Evolutionary conservation across 2,113 vertebrate species (phyloP).

Genomic region (Myrmecophaga tridactyla): DNA sequence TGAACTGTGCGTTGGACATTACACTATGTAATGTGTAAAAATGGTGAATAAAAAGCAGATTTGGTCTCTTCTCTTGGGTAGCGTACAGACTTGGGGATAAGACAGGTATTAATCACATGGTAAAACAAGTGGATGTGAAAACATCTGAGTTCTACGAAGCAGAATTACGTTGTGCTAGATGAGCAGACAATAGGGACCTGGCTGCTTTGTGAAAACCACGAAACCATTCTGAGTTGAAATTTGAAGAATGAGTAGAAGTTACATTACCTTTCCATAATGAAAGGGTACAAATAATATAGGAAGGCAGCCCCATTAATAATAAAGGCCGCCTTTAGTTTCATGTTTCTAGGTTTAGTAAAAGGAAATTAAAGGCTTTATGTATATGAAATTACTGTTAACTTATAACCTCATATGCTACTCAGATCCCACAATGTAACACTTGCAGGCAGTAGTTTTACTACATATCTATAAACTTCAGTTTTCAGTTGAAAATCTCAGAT

Average conservation of each 20-base stretch:
- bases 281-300: neutral
- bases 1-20: neutral
- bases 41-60: neutral
- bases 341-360: neutral
- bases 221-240: neutral
- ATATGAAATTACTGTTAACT: slow-evolving; percentile 48
- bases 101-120: neutral
- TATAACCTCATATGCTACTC: slow-evolving; percentile 49
- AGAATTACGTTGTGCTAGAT: neutral
- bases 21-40: neutral
- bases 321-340: neutral
- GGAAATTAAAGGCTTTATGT: neutral
- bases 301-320: neutral
- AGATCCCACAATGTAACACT: slow-evolving; percentile 73
- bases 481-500: slow-evolving; percentile 88
- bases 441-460: slow-evolving; percentile 81
- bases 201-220: neutral
- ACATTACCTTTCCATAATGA: neutral
- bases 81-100: neutral
- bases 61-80: neutral
- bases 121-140: neutral
- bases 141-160: neutral
- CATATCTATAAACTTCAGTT: slow-evolving; percentile 84
- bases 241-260: neutral
- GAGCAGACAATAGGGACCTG: neutral